Conservation (phyloP, 2,113 vertebrate genomes). For the Abramis brama region DNA sequence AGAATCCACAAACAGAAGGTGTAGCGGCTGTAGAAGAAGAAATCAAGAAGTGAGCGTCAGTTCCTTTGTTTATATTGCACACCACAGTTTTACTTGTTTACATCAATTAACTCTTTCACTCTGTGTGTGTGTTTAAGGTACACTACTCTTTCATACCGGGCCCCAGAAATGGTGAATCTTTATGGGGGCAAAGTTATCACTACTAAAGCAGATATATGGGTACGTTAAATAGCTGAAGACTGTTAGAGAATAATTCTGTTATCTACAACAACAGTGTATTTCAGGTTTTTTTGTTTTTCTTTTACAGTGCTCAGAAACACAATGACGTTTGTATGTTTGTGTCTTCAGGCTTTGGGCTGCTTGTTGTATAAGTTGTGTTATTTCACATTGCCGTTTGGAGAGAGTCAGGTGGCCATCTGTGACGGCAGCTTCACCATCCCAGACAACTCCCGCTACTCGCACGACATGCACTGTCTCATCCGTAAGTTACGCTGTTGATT, state of each 20-base stretch:
- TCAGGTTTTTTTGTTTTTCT: no score
- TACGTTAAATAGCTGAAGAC: conserved; percentile 66
- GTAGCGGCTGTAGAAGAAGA: conserved; percentile 92
- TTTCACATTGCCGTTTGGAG: conserved; percentile 97
- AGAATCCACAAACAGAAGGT: conserved; percentile 93
- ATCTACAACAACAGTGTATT: neutral
- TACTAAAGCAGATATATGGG: conserved; percentile 98
- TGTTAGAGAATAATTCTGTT: neutral
- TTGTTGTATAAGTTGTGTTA: conserved; percentile 97
- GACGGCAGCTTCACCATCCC: conserved; percentile 98
- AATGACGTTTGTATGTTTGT: neutral
- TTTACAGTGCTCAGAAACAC: neutral
- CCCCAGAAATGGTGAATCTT: conserved; percentile 98
- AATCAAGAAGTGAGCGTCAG: conserved; percentile 90
- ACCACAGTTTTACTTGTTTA: neutral
- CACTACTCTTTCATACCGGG: conserved; percentile 95
- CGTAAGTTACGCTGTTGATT: neutral
- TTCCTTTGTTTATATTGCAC: neutral
- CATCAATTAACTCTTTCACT: neutral
- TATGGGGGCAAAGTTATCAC: conserved; percentile 94
- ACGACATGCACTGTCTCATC: conserved; percentile 97
- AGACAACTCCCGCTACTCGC: conserved; percentile 93
- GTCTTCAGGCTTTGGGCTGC: conserved; percentile 89
- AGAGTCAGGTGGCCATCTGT: conserved; percentile 98
- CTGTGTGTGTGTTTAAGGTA: conserved; percentile 79